These are phyloP conservation scores for Macropodus opercularis DNA, from an alignment of 2,797 vertebrate genomes.

Conservation along the genomic window DNA sequence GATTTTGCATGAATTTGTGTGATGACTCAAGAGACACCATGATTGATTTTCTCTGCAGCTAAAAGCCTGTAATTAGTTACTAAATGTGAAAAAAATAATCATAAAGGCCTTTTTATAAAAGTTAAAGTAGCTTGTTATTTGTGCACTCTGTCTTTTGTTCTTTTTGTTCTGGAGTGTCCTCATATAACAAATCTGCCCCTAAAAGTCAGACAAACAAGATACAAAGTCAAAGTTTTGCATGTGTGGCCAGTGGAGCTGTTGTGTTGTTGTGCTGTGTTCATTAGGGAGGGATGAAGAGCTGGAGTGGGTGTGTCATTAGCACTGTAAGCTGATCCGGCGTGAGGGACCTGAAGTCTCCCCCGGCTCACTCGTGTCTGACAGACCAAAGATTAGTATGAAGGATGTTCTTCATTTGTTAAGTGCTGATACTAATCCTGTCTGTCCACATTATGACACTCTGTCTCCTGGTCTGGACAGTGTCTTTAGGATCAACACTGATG, in stretches of 20 bases:
- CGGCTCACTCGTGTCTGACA: slow-evolving; percentile 60
- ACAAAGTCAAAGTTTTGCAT: neutral
- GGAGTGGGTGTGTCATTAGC: slow-evolving; percentile 65
- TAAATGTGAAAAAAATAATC: slow-evolving; percentile 20
- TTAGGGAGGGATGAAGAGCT: slow-evolving; percentile 37
- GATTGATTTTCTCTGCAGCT: slow-evolving; percentile 73
- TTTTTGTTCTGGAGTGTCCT: neutral
- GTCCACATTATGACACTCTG: slow-evolving; percentile 63
- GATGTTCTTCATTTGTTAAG: slow-evolving; percentile 78
- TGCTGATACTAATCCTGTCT: slow-evolving; percentile 72
- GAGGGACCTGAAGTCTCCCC: slow-evolving; percentile 44
- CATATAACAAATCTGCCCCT: neutral
- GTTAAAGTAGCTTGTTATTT: slow-evolving; percentile 14
- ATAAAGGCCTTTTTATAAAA: slow-evolving; percentile 43
- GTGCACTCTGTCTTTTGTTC: neutral
- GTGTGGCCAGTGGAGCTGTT: slow-evolving; percentile 16
- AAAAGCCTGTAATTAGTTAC: slow-evolving; percentile 69
- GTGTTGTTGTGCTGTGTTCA: slow-evolving; percentile 46
- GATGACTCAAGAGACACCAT: slow-evolving; percentile 63
- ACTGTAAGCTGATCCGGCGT: slow-evolving; percentile 62
- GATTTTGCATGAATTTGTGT: slow-evolving; percentile 79
- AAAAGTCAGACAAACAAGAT: neutral
- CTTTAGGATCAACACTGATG: slow-evolving; percentile 55
- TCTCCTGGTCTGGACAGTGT: slow-evolving; percentile 51
- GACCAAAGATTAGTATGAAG: slow-evolving; percentile 71